These are phyloP conservation scores for Leptopilina drosophilae DNA, from an alignment of 2,888 invertebrate genomes.

Conservation along the genomic window DNA sequence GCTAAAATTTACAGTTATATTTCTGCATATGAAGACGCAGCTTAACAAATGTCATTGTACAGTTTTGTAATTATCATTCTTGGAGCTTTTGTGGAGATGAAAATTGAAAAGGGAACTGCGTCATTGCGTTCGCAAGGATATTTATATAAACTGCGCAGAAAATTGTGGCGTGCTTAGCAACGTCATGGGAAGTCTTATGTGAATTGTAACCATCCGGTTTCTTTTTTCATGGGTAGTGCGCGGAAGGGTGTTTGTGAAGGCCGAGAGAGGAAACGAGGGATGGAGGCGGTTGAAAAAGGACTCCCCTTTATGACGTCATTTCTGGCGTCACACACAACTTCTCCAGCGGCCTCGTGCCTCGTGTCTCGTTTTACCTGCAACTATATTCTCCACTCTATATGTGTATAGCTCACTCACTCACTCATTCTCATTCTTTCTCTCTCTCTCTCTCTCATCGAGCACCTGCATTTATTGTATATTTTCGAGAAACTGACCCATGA, in stretches of 20 bases:
- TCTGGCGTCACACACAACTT: conserved; percentile 42
- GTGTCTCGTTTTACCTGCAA: conserved; percentile 37
- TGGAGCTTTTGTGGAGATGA: too few species aligned
- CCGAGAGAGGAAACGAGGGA: conserved; percentile 51
- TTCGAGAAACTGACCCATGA: conserved; percentile 34
- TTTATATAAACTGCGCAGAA: conserved; percentile 39
- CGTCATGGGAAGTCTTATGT: conserved; percentile 65
- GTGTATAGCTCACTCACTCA: neutral
- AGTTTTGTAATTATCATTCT: too few species aligned
- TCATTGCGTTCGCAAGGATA: conserved; percentile 24
- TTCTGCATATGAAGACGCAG: too few species aligned
- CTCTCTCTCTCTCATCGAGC: neutral
- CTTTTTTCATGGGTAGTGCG: conserved; percentile 59
- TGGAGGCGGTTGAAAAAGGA: conserved; percentile 57
- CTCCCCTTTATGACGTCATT: conserved; percentile 62
- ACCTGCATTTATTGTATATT: conserved; percentile 32
- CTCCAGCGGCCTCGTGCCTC: conserved; percentile 29
- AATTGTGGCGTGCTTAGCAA: conserved; percentile 42
- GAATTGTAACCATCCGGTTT: conserved; percentile 67
- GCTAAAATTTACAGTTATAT: too few species aligned
- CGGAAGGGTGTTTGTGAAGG: conserved; percentile 46
- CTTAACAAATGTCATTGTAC: too few species aligned
- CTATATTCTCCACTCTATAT: neutral
- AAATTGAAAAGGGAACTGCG: too few species aligned
- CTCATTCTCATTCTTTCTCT: too few species aligned